These are phyloP conservation scores for Lumbricus terrestris DNA, from an alignment of 2,888 invertebrate genomes.

Conservation along the genomic window DNA sequence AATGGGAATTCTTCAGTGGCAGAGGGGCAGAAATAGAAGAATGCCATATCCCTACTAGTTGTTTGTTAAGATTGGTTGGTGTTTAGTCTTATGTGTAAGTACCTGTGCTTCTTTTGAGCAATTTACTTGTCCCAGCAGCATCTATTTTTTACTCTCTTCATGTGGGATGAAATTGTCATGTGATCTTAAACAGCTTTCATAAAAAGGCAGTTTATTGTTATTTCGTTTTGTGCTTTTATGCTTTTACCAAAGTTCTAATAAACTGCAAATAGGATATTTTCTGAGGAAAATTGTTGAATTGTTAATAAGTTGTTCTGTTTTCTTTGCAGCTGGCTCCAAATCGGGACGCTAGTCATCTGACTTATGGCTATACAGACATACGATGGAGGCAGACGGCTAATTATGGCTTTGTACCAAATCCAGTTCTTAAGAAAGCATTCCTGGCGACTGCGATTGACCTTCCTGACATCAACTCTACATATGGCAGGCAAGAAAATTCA, in stretches of 20 bases:
- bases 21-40: background rate
- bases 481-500: constrained; percentile 14
- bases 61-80: background rate
- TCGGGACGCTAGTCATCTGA: constrained; percentile 17
- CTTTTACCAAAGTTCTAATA: background rate
- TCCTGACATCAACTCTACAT: constrained; percentile 28
- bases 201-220: background rate
- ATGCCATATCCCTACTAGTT: background rate
- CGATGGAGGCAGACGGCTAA: constrained; percentile 43
- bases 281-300: background rate
- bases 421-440: constrained; percentile 35
- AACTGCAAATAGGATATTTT: background rate
- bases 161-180: background rate
- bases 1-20: background rate
- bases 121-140: background rate
- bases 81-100: no score
- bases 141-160: no score
- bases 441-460: constrained; percentile 42
- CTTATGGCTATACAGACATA: constrained; percentile 35
- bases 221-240: background rate
- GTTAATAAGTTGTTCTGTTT: background rate
- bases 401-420: constrained; percentile 40
- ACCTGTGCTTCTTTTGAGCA: no score
- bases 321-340: constrained; percentile 34
- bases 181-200: background rate